Conservation (phyloP, 64 coral and sea anemone species). For the Montipora sp. region DNA sequence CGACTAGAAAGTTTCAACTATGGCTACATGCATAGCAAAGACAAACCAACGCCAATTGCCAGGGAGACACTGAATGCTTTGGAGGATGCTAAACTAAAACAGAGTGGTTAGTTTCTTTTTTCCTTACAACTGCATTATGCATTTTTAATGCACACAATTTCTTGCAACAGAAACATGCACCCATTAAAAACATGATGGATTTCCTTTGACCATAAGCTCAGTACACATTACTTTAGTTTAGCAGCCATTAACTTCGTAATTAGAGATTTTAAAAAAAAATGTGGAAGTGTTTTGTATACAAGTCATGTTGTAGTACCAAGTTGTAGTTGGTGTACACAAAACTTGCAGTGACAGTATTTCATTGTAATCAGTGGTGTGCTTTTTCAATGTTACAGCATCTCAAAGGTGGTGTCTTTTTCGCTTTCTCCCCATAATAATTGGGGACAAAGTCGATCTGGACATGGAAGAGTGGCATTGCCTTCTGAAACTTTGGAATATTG, state of each 20-base stretch:
- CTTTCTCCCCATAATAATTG: constrained; percentile 65
- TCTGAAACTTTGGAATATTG: constrained; percentile 67
- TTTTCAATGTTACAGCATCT: constrained; percentile 46
- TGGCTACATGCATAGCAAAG: constrained; percentile 57
- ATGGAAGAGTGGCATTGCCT: constrained; percentile 52
- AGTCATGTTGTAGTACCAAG: constrained; percentile 11
- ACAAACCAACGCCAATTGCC: constrained; percentile 54
- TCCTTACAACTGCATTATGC: not conserved
- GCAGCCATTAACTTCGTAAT: constrained; percentile 6
- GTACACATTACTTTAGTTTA: constrained; percentile 12
- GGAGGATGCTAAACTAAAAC: constrained; percentile 58
- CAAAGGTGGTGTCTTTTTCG: constrained; percentile 74
- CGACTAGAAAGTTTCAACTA: constrained; percentile 57
- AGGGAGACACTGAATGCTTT: constrained; percentile 57
- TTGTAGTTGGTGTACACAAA: not conserved
- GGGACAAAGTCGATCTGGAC: constrained; percentile 42
- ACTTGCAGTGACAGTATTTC: not conserved
- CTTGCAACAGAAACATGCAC: not conserved
- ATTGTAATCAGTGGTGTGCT: not conserved
- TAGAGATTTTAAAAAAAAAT: not conserved
- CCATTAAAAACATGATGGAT: not conserved
- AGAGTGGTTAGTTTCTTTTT: constrained; percentile 42
- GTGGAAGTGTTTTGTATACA: constrained; percentile 15
- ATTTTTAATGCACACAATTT: not conserved
- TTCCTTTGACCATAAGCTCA: not conserved